A percentile compares a stretch with the other conserved stretches of the same genome.
Evolutionary conservation across 2,113 vertebrate genomes (phyloP).

Genomic region (Tupaia chinensis): DNA sequence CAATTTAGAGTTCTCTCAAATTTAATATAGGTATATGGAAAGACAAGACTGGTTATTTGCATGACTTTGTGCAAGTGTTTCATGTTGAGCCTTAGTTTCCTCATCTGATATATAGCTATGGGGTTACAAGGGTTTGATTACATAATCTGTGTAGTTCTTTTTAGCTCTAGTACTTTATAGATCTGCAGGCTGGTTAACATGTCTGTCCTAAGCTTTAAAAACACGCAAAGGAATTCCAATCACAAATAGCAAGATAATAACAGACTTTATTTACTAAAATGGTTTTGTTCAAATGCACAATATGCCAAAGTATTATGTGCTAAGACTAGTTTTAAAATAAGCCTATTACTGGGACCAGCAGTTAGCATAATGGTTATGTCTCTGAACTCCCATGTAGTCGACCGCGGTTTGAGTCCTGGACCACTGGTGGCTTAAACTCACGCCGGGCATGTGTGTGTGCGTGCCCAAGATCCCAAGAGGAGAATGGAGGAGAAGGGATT

Average conservation of each 20-base stretch:
- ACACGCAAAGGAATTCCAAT: background rate
- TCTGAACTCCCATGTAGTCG: too few species aligned
- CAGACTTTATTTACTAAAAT: background rate
- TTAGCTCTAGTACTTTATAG: background rate
- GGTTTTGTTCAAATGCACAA: conserved; percentile 42
- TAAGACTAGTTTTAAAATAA: conserved; percentile 57
- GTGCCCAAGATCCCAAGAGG: too few species aligned
- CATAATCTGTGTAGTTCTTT: background rate
- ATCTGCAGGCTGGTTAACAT: background rate
- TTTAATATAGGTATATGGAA: background rate
- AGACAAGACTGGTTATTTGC: background rate
- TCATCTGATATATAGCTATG: background rate
- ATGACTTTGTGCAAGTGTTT: background rate
- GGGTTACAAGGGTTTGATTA: background rate
- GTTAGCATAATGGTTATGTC: too few species aligned
- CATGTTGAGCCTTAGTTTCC: background rate
- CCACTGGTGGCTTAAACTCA: too few species aligned
- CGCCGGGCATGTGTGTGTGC: too few species aligned
- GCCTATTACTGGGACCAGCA: background rate
- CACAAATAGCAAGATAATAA: background rate
- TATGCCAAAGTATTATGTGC: background rate
- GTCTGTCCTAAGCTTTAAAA: background rate
- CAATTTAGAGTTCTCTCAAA: background rate
- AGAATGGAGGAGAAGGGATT: too few species aligned
- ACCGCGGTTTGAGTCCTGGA: too few species aligned